Evolutionary conservation across 2,113 vertebrate species (phyloP).

Genomic region (Helogale parvula): DNA sequence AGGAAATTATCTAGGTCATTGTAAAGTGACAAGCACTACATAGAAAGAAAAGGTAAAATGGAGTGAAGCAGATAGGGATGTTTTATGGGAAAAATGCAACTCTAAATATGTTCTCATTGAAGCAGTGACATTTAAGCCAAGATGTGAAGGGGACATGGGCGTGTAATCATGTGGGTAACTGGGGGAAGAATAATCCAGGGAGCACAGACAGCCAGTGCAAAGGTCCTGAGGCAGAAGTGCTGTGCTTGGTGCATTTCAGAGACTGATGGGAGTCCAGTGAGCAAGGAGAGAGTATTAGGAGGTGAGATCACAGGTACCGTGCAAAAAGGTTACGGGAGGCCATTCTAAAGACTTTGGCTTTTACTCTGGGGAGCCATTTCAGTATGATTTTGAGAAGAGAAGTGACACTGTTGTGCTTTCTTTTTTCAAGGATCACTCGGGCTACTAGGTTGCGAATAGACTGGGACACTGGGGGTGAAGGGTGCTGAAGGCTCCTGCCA

Average conservation of each 20-base stretch:
- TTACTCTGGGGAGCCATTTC: background rate
- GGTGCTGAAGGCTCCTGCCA: background rate
- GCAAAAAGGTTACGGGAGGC: background rate
- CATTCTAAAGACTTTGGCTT: background rate
- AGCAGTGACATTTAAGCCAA: background rate
- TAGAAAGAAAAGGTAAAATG: background rate
- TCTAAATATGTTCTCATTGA: background rate
- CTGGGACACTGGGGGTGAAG: background rate
- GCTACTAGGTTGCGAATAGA: background rate
- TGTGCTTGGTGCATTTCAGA: background rate
- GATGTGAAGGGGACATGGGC: background rate
- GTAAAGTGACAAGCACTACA: background rate
- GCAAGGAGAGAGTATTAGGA: background rate
- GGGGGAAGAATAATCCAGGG: background rate
- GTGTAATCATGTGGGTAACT: background rate
- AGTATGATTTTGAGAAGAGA: background rate
- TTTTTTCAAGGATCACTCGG: background rate
- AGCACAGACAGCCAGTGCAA: background rate
- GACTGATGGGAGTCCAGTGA: background rate
- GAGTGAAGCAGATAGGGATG: background rate
- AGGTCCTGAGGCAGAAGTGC: background rate
- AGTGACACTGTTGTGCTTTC: background rate
- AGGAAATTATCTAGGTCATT: background rate
- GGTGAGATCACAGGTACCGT: background rate
- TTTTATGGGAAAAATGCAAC: background rate